These are phyloP conservation scores for Tenualosa thibaudeaui DNA, from an alignment of 2,797 vertebrate species.

Conservation along the genomic window DNA sequence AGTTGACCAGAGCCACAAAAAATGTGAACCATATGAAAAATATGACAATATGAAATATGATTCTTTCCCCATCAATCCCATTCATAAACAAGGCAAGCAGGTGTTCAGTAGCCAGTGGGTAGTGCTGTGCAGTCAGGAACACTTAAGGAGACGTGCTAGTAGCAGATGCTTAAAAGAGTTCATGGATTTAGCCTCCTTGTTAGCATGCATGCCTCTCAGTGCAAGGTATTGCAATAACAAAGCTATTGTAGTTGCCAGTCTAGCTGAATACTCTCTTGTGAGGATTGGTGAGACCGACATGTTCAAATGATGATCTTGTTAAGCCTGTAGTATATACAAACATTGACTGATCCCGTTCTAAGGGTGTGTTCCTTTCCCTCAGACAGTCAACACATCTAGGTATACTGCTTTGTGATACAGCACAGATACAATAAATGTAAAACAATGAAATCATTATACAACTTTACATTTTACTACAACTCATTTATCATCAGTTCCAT, in stretches of 20 bases:
- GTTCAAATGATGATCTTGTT: conserved; percentile 1
- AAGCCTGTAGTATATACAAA: neutral
- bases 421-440: neutral
- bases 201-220: too few species aligned
- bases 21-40: too few species aligned
- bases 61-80: neutral
- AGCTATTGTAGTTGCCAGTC: neutral
- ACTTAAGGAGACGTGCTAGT: too few species aligned
- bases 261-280: neutral
- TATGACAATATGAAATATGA: neutral
- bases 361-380: neutral
- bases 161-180: too few species aligned
- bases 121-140: neutral
- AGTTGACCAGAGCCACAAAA: too few species aligned
- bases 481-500: too few species aligned
- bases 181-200: too few species aligned
- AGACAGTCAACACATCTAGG: neutral
- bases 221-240: too few species aligned
- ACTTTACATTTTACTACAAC: too few species aligned
- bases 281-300: too few species aligned
- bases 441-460: neutral
- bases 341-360: neutral
- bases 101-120: neutral
- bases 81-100: neutral
- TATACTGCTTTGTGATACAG: neutral